Conservation (phyloP, 2,113 vertebrate genomes). For the Bos indicus region DNA sequence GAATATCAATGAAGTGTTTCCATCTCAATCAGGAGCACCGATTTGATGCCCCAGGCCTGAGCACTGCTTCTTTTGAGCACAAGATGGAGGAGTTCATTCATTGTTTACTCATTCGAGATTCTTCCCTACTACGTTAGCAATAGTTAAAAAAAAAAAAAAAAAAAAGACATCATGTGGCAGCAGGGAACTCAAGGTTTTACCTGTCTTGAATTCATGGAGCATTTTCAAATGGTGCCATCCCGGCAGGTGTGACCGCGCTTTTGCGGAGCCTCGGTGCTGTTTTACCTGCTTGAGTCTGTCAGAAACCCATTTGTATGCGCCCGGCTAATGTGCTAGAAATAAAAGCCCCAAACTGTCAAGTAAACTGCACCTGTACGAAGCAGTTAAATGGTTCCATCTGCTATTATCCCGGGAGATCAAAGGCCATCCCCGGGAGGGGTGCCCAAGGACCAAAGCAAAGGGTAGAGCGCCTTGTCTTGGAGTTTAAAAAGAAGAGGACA, state of each 20-base stretch:
- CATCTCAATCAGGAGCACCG: background rate
- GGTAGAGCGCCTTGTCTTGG: background rate
- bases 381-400: slow-evolving; percentile 83
- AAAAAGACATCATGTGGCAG: slow-evolving; percentile 53
- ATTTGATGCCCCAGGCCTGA: background rate
- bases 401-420: slow-evolving; percentile 84
- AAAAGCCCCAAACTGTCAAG: slow-evolving; percentile 84
- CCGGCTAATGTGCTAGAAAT: slow-evolving; percentile 82
- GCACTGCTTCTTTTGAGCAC: slow-evolving; percentile 30
- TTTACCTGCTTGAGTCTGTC: slow-evolving; percentile 82
- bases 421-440: slow-evolving; percentile 79
- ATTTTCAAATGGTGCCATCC: slow-evolving; percentile 70
- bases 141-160: background rate
- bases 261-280: slow-evolving; percentile 69
- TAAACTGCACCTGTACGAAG: slow-evolving; percentile 84
- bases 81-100: slow-evolving; percentile 58
- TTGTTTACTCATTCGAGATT: slow-evolving; percentile 65
- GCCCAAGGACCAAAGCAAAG: slow-evolving; percentile 78
- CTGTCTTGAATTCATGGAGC: slow-evolving; percentile 77
- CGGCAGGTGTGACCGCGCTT: slow-evolving; percentile 79
- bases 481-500: slow-evolving; percentile 68
- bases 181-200: slow-evolving; percentile 68
- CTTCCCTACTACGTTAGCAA: slow-evolving; percentile 38
- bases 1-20: background rate
- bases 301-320: slow-evolving; percentile 81